Conservation (phyloP, 1,140 invertebrate species). For the Cepaea nemoralis region DNA sequence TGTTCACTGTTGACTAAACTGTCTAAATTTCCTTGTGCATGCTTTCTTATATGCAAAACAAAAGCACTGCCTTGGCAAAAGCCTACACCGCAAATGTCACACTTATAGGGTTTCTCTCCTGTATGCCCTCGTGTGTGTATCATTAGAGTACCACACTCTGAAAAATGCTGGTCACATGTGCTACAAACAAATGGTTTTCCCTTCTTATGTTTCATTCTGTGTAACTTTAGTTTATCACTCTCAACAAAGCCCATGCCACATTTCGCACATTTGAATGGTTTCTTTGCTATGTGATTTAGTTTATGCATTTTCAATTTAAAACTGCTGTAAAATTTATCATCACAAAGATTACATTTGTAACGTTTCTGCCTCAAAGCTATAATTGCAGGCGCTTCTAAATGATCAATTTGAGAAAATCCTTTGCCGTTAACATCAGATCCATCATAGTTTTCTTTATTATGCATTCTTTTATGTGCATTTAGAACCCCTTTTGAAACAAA, state of each 20-base stretch:
- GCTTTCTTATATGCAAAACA: not conserved
- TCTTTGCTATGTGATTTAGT: not conserved
- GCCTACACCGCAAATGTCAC: not conserved
- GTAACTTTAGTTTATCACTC: not conserved
- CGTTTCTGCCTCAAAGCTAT: not conserved
- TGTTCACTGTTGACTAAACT: not conserved
- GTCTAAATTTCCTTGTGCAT: not conserved
- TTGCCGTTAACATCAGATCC: not conserved
- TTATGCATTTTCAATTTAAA: not conserved
- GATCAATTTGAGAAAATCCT: not conserved
- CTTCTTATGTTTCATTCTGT: not conserved
- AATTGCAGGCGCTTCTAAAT: not conserved
- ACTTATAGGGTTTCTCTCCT: not conserved
- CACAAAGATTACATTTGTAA: constrained; percentile 1
- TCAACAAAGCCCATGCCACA: not conserved
- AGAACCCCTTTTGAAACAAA: not conserved
- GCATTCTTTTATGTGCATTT: not conserved
- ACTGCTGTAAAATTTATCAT: not conserved
- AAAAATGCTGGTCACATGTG: not conserved
- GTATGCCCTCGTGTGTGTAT: not conserved
- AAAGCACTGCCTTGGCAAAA: not conserved
- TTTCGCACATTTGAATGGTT: not conserved
- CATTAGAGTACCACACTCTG: not conserved
- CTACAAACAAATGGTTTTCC: not conserved
- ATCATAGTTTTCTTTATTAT: not conserved